Evolutionary conservation across 2,888 invertebrate species (phyloP).

Genomic region (Pseudococcus jackbeardsleyi): DNA sequence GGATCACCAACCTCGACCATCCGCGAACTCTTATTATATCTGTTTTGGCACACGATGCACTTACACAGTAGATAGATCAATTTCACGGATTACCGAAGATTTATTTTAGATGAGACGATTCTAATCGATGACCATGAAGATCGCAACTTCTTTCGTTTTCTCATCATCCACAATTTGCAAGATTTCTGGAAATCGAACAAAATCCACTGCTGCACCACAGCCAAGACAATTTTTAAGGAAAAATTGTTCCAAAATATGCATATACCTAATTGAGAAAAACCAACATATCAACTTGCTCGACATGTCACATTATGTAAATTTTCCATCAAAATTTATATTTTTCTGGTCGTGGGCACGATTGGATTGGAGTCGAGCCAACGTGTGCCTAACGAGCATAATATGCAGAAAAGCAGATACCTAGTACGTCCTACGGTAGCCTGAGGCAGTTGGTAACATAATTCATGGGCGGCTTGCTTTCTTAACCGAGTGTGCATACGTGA

Average conservation of each 20-base stretch:
- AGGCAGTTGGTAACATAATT: background rate
- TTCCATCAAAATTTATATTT: background rate
- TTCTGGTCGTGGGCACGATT: background rate
- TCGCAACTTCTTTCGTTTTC: background rate
- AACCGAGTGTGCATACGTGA: background rate
- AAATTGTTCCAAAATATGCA: too few relatives aligned
- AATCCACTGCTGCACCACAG: too few relatives aligned
- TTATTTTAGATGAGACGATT: background rate
- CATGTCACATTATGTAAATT: background rate
- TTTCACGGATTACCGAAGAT: conserved; percentile 1
- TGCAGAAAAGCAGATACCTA: background rate
- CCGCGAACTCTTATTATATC: background rate
- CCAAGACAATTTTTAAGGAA: too few relatives aligned
- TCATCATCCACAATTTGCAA: background rate
- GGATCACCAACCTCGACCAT: background rate
- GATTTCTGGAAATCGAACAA: background rate
- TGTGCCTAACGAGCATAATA: background rate
- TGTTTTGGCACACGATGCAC: background rate
- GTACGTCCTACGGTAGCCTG: background rate
- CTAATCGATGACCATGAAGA: background rate
- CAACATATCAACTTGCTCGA: too few relatives aligned
- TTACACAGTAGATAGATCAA: background rate
- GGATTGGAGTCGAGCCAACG: conserved; percentile 6
- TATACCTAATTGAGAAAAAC: too few relatives aligned
- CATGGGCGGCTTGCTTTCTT: background rate